These are phyloP conservation scores for Siphamia tubifer DNA, from an alignment of 2,113 vertebrate genomes.

Conservation along the genomic window DNA sequence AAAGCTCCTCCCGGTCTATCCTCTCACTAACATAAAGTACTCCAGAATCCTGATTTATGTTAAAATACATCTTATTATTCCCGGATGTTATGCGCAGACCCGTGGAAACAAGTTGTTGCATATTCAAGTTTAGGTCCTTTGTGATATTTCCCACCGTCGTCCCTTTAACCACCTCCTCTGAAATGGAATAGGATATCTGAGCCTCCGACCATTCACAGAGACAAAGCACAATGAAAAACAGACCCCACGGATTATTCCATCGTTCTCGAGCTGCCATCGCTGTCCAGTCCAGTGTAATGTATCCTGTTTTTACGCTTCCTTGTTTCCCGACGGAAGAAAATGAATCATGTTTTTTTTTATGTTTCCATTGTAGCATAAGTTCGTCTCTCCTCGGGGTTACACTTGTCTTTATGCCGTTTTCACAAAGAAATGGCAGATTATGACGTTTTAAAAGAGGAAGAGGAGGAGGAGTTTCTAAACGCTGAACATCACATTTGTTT, in stretches of 20 bases:
- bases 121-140: conserved; percentile 74
- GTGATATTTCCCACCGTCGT: conserved; percentile 77
- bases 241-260: conserved; percentile 8
- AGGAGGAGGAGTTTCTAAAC: conserved; percentile 39
- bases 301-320: not conserved
- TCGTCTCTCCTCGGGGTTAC: not conserved
- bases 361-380: not conserved
- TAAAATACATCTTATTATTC: conserved; percentile 63
- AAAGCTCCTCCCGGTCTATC: conserved; percentile 78
- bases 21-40: conserved; percentile 67
- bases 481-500: not conserved
- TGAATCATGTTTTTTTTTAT: not conserved
- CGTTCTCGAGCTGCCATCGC: conserved; percentile 49
- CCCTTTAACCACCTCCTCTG: conserved; percentile 76
- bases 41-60: conserved; percentile 70
- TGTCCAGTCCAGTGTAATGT: not conserved
- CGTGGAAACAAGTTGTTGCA: conserved; percentile 57
- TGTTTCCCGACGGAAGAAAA: not conserved
- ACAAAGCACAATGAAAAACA: conserved; percentile 63
- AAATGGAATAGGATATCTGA: conserved; percentile 74
- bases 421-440: conserved; percentile 35
- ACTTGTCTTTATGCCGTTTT: not conserved
- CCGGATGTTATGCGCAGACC: conserved; percentile 65
- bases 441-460: conserved; percentile 38
- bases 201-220: conserved; percentile 50